phyloP scores from a whole-genome alignment of 2,113 vertebrate species.

The Emydura subglobosa region DNA sequence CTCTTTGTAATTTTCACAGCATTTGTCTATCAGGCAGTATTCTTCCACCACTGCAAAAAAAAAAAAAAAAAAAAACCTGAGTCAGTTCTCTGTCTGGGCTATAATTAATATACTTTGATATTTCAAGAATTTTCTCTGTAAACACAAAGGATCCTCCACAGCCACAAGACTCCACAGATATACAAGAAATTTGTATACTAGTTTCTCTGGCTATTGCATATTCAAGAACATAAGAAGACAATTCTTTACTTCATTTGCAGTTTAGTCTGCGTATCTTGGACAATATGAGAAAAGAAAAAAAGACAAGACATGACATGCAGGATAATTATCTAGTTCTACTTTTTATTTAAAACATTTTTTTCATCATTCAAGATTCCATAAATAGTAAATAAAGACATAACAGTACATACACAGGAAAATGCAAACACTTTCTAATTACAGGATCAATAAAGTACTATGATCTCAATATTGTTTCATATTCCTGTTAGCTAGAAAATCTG shows the following conservation, averaged over 20 bases:
- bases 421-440: not conserved
- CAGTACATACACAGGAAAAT: not conserved
- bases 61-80: not conserved
- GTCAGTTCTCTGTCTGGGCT: not conserved
- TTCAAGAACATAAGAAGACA: not conserved
- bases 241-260: not conserved
- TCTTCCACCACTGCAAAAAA: not conserved
- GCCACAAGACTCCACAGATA: not conserved
- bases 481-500: not conserved
- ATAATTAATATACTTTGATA: not conserved
- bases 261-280: not conserved
- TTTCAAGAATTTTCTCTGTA: not conserved
- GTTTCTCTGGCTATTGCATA: not conserved
- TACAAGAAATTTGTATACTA: not conserved
- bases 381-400: not conserved
- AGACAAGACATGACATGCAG: not conserved
- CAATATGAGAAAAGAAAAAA: not conserved
- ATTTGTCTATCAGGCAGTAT: not conserved
- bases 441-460: not conserved
- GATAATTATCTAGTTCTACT: not conserved
- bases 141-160: not conserved
- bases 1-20: not conserved
- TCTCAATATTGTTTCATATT: not conserved
- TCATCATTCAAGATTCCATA: not conserved
- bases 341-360: not conserved